Evolutionary conservation across 37 sponge, comb jelly and placozoan species (phyloP), one percentile per base, ranked within the genome.

Genomic region (Cliona cf. orientalis): DNA sequence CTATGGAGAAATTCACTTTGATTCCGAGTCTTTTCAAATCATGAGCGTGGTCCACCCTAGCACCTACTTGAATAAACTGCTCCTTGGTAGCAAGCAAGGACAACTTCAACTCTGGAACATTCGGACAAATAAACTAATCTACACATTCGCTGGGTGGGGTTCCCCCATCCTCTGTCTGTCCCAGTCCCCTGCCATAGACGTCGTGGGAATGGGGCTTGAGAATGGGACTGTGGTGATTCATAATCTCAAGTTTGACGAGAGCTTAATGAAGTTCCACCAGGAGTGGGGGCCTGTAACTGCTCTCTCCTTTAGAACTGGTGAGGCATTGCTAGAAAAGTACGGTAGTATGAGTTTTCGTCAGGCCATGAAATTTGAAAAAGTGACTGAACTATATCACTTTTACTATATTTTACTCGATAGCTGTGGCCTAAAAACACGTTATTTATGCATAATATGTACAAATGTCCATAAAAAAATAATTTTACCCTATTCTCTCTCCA

Each of bases 11-110:
- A 29, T 98, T 5, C 79, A 88, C 32, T 94, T 98, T 71, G 84
- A 91, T 46, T 25, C 36, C 21, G 41, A 64, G 2, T 22, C 69
- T 32, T 97, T 97, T 79, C 58, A n/a, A 12, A 60, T 94, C 55
- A 76, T 91, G 3, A 72, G 85, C 56, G 71, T 90, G 19, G 63
- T 95, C 21, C 99, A 98, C 46, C 96, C 99, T 6, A 86, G 75
- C 40, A 98, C 99, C 2, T 98, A 98, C 75, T 75, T 98, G n/a
- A 98, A 98, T 90, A 98, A 98, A 66, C 69, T 97, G 17, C 65
- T 98, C 25, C 66, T 98, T 0, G 96, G 96, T 12, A 86, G 91
- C 62, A 67, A 84, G 22, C 92, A 93, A 53, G 99, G 99, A 25
- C 36, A 62, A 44, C 43, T 98, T 71, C 97, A 98, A 66, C 81